These are phyloP conservation scores for Polyploca ridens DNA, from an alignment of 2,888 invertebrate species.

Conservation along the genomic window DNA sequence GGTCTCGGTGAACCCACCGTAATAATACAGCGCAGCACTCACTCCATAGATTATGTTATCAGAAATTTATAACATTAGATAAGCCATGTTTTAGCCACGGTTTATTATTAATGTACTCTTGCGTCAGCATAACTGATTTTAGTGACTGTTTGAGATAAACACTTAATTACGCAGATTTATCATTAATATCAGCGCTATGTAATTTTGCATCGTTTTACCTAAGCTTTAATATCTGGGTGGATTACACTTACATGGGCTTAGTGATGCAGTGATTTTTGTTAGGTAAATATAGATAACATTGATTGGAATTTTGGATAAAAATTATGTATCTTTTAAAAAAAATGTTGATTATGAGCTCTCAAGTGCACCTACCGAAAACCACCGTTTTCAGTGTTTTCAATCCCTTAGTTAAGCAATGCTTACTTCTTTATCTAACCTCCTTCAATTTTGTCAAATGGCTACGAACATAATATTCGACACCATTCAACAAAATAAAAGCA, in stretches of 20 bases:
- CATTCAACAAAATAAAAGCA: neutral
- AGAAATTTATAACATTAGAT: constrained; percentile 43
- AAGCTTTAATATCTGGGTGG: constrained; percentile 4
- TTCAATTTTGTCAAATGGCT: too few relatives aligned
- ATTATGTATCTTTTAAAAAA: too few relatives aligned
- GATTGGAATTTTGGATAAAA: neutral
- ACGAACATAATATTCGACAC: too few relatives aligned
- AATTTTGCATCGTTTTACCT: neutral
- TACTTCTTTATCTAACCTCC: too few relatives aligned
- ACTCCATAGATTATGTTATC: constrained; percentile 48
- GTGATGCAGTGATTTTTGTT: neutral
- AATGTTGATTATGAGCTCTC: too few relatives aligned
- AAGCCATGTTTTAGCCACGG: constrained; percentile 33
- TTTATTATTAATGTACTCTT: constrained; percentile 35
- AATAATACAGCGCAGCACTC: constrained; percentile 26
- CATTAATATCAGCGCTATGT: constrained; percentile 10
- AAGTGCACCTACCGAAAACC: too few relatives aligned
- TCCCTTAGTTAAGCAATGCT: too few relatives aligned
- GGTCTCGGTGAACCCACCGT: constrained; percentile 3
- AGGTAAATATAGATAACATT: neutral
- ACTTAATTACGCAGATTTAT: constrained; percentile 35
- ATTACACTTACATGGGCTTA: neutral
- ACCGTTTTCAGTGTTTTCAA: too few relatives aligned
- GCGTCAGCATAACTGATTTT: constrained; percentile 51
- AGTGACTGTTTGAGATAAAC: constrained; percentile 40